phyloP scores from a whole-genome alignment of 2,888 invertebrate species.

The Agrilus cyanescens region DNA sequence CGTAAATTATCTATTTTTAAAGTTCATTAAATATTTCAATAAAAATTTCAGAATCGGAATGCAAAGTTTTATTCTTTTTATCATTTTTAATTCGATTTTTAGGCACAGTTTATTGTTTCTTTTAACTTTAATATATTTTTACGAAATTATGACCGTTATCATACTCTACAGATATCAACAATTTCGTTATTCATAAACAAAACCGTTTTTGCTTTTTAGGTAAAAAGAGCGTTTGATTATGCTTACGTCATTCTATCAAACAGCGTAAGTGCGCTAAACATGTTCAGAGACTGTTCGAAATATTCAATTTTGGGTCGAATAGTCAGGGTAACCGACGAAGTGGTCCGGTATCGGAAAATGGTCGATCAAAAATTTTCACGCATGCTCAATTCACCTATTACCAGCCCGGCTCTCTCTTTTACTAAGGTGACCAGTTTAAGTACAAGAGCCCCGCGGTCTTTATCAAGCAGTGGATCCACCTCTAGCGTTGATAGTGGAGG shows the following conservation, averaged over 20 bases:
- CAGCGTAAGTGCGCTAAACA: conserved; percentile 48
- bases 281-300: conserved; percentile 42
- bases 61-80: no score
- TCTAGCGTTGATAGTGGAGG: conserved; percentile 31
- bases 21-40: no score
- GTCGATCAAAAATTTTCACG: conserved; percentile 40
- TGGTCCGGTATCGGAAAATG: conserved; percentile 60
- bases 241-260: conserved; percentile 78
- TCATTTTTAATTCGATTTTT: no score
- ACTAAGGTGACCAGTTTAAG: conserved; percentile 12
- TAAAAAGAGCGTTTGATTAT: conserved; percentile 91
- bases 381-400: conserved; percentile 14
- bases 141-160: no score
- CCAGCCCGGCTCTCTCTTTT: conserved; percentile 18
- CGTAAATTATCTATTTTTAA: not conserved
- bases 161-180: no score
- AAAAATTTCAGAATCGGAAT: no score
- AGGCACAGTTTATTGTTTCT: no score
- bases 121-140: no score
- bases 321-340: conserved; percentile 87
- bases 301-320: conserved; percentile 77
- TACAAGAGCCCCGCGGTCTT: conserved; percentile 25
- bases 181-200: not conserved
- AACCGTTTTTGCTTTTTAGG: conserved; percentile 35
- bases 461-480: conserved; percentile 32